Conservation (phyloP, 2,113 vertebrate species). For the Syngnathoides biaculeatus region DNA sequence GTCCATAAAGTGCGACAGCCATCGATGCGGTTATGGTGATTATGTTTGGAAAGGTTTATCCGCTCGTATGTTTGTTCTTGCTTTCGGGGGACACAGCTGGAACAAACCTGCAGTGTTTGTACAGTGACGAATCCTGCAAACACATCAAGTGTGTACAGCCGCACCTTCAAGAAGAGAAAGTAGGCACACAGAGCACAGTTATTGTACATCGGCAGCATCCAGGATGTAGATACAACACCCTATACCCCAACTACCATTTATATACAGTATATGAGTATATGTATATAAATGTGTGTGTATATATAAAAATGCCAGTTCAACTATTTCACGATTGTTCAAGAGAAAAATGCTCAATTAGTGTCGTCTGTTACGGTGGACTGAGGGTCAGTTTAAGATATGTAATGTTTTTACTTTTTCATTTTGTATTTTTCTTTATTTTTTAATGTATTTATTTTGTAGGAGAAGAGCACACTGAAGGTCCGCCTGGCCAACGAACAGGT, state of each 20-base stretch:
- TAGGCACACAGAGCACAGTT: background rate
- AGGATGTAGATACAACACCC: slow-evolving; percentile 34
- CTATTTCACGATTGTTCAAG: too few relatives aligned
- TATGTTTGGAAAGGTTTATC: background rate
- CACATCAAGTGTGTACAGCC: slow-evolving; percentile 3
- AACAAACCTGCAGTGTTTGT: slow-evolving; percentile 40
- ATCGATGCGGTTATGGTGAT: background rate
- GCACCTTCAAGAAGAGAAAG: background rate
- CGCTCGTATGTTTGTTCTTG: background rate
- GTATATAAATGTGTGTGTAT: too few relatives aligned
- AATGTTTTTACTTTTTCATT: too few relatives aligned
- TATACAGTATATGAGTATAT: too few relatives aligned
- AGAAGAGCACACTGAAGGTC: slow-evolving; percentile 57
- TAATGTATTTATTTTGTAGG: too few relatives aligned
- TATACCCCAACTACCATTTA: too few relatives aligned
- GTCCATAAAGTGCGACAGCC: background rate
- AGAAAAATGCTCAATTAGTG: too few relatives aligned
- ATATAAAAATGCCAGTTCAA: too few relatives aligned
- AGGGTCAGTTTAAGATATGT: too few relatives aligned
- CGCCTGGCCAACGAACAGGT: slow-evolving; percentile 73
- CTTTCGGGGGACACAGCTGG: background rate
- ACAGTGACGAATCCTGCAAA: slow-evolving; percentile 34
- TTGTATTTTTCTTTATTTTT: background rate
- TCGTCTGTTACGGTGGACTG: too few relatives aligned
- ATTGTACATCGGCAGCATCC: slow-evolving; percentile 33